Percentiles rank a stretch among this genome's conserved stretches.
Conservation (phyloP, 2,797 vertebrate species). For the Microcaecilia unicolor region DNA sequence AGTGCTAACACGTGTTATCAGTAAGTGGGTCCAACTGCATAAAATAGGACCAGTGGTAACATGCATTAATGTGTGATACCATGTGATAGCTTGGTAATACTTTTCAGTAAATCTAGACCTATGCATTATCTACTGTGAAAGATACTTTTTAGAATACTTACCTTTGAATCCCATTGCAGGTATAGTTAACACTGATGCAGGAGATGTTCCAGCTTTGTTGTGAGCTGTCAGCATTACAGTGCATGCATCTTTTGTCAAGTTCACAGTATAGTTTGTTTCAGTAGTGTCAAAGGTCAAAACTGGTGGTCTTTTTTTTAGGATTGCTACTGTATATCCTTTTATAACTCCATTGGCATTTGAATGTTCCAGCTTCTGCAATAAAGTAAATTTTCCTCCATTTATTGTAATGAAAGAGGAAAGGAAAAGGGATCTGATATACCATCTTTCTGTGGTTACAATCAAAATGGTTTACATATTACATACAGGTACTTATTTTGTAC, state of each 20-base stretch:
- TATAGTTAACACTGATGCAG: conserved; percentile 47
- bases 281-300: conserved; percentile 17
- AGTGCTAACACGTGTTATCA: too few relatives aligned
- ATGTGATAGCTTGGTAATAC: too few relatives aligned
- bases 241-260: conserved; percentile 24
- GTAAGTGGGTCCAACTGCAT: too few relatives aligned
- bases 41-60: too few relatives aligned
- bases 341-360: conserved; percentile 71
- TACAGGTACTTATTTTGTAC: too few relatives aligned
- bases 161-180: conserved; percentile 40
- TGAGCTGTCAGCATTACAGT: conserved; percentile 46
- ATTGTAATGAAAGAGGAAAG: too few relatives aligned
- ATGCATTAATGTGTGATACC: too few relatives aligned
- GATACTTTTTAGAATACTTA: conserved; percentile 16
- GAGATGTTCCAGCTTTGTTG: conserved; percentile 66
- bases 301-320: conserved; percentile 24
- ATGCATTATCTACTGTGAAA: too few relatives aligned
- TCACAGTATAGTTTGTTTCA: conserved; percentile 27
- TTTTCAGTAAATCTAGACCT: too few relatives aligned
- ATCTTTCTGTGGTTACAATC: too few relatives aligned
- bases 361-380: conserved; percentile 58
- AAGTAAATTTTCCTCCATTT: conserved; percentile 6
- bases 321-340: conserved; percentile 49
- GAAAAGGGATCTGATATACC: too few relatives aligned
- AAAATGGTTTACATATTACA: too few relatives aligned